A percentile compares a stretch with the other conserved stretches of the same genome.
phyloP scores from a whole-genome alignment of 2,113 vertebrate species.

The Prionailurus bengalensis region DNA sequence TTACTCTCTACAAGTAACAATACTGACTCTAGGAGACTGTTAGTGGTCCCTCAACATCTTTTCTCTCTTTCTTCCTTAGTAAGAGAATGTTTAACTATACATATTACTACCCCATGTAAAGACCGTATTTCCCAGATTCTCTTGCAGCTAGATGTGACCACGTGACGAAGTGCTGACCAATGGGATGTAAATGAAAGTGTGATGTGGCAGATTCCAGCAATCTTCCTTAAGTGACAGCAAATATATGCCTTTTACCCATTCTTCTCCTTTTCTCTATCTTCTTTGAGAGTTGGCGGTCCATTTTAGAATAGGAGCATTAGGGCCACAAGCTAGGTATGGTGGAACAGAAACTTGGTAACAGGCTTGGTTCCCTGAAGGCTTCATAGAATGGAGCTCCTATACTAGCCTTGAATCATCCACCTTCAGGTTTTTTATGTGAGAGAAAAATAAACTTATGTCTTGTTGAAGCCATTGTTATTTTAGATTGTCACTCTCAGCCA shows the following conservation, averaged over 20 bases:
- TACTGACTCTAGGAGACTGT: not conserved
- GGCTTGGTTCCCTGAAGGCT: not conserved
- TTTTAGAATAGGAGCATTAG: not conserved
- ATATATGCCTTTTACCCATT: not conserved
- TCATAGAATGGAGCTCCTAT: not conserved
- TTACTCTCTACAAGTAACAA: not conserved
- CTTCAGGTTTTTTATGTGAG: constrained; percentile 5
- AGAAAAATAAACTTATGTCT: not conserved
- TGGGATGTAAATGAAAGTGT: not conserved
- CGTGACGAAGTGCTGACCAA: not conserved
- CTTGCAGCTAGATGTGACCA: not conserved
- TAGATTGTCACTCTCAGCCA: not conserved
- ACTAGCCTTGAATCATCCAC: not conserved
- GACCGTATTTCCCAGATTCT: not conserved
- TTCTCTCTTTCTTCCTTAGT: not conserved
- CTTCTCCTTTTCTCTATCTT: not conserved
- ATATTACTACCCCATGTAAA: not conserved
- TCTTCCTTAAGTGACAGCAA: not conserved
- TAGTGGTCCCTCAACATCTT: not conserved
- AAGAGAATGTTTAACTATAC: not conserved
- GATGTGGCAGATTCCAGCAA: not conserved
- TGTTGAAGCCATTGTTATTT: not conserved
- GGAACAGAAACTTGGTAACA: not conserved
- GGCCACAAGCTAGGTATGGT: not conserved
- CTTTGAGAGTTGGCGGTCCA: not conserved